Conservation (phyloP, 1,140 invertebrate species). For the Drosophila bocki region DNA sequence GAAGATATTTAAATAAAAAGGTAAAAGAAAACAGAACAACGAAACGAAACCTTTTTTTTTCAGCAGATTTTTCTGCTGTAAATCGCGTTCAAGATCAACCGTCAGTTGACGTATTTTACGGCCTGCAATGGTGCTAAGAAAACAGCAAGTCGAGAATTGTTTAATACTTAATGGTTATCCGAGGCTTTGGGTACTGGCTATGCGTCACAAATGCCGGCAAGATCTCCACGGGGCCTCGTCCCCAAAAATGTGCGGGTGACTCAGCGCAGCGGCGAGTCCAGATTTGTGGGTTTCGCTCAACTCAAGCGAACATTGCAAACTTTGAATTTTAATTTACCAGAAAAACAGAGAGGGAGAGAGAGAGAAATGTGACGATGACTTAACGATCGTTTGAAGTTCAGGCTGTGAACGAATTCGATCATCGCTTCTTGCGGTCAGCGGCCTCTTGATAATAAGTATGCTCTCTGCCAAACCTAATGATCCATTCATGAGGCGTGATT, state of each 20-base stretch:
- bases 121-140: slow-evolving; percentile 32
- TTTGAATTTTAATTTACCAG: slow-evolving; percentile 41
- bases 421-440: slow-evolving; percentile 46
- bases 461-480: not conserved
- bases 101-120: slow-evolving; percentile 37
- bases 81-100: slow-evolving; percentile 42
- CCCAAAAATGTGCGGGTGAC: slow-evolving; percentile 30
- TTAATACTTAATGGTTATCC: slow-evolving; percentile 42
- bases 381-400: not conserved
- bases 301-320: slow-evolving; percentile 15
- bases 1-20: slow-evolving; percentile 7
- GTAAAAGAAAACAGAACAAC: not conserved
- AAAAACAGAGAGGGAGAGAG: slow-evolving; percentile 9
- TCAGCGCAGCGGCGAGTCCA: slow-evolving; percentile 20
- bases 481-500: slow-evolving; percentile 22
- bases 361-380: slow-evolving; percentile 27
- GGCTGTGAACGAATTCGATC: slow-evolving; percentile 31
- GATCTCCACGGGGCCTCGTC: slow-evolving; percentile 32
- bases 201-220: slow-evolving; percentile 44
- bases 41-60: slow-evolving; percentile 32
- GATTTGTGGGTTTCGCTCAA: slow-evolving; percentile 15
- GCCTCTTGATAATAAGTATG: slow-evolving; percentile 19
- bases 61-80: slow-evolving; percentile 30
- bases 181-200: slow-evolving; percentile 21
- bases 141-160: slow-evolving; percentile 34